Evolutionary conservation across 37 sponge, comb jelly and placozoan genomes (phyloP).

Genomic region (Crambe crambe): DNA sequence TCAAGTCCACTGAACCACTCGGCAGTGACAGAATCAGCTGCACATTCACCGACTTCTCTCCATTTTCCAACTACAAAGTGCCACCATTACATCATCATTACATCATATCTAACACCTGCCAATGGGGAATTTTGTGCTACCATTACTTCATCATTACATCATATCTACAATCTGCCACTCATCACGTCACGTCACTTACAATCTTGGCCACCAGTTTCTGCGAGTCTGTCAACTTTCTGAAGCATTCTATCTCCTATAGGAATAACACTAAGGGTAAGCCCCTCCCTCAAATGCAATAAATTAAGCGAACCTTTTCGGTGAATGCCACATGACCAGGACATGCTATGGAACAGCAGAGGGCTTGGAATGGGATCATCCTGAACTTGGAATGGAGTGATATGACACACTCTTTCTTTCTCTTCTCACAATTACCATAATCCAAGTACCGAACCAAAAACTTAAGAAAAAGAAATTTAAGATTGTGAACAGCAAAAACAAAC

Average conservation of each 20-base stretch:
- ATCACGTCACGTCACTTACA: slow-evolving; percentile 8
- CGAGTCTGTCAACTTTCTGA: background rate
- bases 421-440: slow-evolving; percentile 26
- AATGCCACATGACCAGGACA: background rate
- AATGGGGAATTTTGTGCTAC: too few species aligned
- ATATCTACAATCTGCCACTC: too few species aligned
- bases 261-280: too few species aligned
- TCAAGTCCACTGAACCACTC: background rate
- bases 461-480: background rate
- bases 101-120: background rate
- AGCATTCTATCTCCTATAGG: background rate
- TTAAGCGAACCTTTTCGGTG: slow-evolving; percentile 7
- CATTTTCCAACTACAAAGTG: background rate
- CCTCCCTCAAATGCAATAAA: too few species aligned
- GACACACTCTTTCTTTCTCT: background rate
- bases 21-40: background rate
- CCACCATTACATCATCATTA: background rate
- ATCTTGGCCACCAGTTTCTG: background rate
- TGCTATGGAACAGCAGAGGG: slow-evolving; percentile 2
- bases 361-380: slow-evolving; percentile 15
- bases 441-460: background rate
- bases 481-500: too few species aligned
- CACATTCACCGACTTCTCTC: background rate
- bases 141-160: background rate
- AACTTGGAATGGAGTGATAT: slow-evolving; percentile 19